These are phyloP conservation scores for Forbesichthys agassizii DNA, from an alignment of 2,113 vertebrate genomes.

Conservation along the genomic window DNA sequence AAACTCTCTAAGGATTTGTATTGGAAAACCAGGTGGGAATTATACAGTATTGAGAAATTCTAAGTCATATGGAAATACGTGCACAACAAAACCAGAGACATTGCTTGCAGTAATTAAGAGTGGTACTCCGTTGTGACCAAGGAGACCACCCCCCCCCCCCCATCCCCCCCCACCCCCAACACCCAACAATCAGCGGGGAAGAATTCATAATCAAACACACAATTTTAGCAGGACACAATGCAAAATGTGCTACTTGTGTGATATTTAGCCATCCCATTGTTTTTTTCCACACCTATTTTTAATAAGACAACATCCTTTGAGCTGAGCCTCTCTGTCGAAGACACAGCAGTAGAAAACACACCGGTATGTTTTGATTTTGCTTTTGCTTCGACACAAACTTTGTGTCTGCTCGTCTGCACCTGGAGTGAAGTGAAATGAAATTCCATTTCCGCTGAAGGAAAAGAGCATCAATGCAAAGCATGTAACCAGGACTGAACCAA, in stretches of 20 bases:
- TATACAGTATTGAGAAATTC: conserved; percentile 31
- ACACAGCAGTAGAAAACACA: neutral
- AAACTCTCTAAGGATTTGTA: conserved; percentile 30
- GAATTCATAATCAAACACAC: neutral
- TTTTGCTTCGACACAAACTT: conserved; percentile 22
- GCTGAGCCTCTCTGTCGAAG: conserved; percentile 11
- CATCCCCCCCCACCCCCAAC: neutral
- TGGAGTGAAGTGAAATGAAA: conserved; percentile 37
- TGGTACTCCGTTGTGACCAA: conserved; percentile 21
- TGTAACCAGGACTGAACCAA: conserved; percentile 23
- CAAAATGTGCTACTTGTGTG: conserved; percentile 14
- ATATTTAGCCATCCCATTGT: too few relatives aligned
- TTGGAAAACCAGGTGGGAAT: conserved; percentile 46
- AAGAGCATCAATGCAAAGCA: conserved; percentile 29
- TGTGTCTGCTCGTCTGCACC: conserved; percentile 9
- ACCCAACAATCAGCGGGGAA: neutral
- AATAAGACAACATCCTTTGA: conserved; percentile 28
- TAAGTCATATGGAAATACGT: conserved; percentile 33
- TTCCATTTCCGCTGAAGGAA: conserved; percentile 34
- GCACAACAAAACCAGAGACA: conserved; percentile 9
- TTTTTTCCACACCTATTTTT: conserved; percentile 40
- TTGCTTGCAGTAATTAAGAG: conserved; percentile 43
- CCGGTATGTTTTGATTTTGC: conserved; percentile 31
- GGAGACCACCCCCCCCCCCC: neutral
- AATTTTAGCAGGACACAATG: conserved; percentile 41